phyloP scores from a whole-genome alignment of 2,797 vertebrate species.

The Tangara arthus region DNA sequence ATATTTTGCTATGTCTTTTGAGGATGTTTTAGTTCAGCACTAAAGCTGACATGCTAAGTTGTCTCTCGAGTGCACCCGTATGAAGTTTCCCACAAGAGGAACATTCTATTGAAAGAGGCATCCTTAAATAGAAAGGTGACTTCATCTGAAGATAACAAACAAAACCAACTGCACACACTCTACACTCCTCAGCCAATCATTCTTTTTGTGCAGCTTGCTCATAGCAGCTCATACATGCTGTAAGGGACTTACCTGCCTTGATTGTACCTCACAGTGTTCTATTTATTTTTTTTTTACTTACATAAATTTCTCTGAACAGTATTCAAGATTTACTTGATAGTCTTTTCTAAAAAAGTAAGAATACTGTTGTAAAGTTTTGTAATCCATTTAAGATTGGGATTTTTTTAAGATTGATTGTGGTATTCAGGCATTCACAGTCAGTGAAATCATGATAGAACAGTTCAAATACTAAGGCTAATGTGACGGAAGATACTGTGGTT shows the following conservation, averaged over 20 bases:
- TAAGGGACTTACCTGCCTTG: not conserved
- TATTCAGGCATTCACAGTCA: not conserved
- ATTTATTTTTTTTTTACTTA: not conserved
- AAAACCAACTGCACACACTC: not conserved
- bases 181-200: not conserved
- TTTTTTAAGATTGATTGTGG: not conserved
- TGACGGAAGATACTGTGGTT: not conserved
- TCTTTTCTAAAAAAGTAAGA: not conserved
- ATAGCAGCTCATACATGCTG: not conserved
- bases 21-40: not conserved
- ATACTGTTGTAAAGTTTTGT: not conserved
- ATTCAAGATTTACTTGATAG: not conserved
- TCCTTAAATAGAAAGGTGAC: constrained; percentile 13
- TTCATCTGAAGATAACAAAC: not conserved
- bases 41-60: not conserved
- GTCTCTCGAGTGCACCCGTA: not conserved
- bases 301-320: not conserved
- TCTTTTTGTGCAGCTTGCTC: not conserved
- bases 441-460: not conserved
- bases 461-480: not conserved
- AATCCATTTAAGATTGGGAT: not conserved
- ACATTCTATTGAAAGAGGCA: not conserved
- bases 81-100: not conserved
- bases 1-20: not conserved
- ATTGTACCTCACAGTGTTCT: not conserved